Percentiles rank a stretch among this genome's conserved stretches.
Evolutionary conservation across 2,113 vertebrate species (phyloP).

Genomic region (Telmatochromis sp.): DNA sequence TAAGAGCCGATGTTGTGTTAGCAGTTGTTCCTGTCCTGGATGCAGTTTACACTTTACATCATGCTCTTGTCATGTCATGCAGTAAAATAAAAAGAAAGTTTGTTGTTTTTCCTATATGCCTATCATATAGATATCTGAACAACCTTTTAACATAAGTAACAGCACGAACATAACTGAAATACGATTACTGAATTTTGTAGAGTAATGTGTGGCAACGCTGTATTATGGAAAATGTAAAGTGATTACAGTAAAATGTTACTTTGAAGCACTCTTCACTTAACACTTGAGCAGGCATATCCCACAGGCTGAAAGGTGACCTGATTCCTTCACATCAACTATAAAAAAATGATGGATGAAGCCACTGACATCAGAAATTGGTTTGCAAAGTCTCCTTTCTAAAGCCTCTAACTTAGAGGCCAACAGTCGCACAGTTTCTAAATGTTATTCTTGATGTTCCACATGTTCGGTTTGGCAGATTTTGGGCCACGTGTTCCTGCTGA

Average conservation of each 20-base stretch:
- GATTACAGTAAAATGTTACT: not conserved
- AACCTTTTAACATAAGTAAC: no score
- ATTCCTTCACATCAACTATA: not conserved
- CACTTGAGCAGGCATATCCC: not conserved
- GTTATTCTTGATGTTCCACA: not conserved
- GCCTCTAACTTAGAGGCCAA: not conserved
- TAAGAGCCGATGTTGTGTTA: no score
- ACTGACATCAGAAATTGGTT: not conserved
- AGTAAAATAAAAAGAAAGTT: no score
- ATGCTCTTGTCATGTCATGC: no score
- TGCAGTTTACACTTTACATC: no score
- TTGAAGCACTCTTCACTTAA: not conserved
- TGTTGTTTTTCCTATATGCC: no score
- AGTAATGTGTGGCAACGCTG: not conserved
- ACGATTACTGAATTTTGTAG: not conserved
- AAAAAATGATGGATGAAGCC: not conserved
- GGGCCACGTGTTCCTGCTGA: not conserved
- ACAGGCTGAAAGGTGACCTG: not conserved
- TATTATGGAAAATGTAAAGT: not conserved
- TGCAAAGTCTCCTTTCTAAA: not conserved
- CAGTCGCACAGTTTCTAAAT: not conserved
- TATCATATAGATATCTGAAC: no score
- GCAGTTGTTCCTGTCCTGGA: no score
- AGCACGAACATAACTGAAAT: no score
- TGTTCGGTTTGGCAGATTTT: not conserved